Conservation (phyloP, 2,797 vertebrate species). For the Lacerta agilis region DNA sequence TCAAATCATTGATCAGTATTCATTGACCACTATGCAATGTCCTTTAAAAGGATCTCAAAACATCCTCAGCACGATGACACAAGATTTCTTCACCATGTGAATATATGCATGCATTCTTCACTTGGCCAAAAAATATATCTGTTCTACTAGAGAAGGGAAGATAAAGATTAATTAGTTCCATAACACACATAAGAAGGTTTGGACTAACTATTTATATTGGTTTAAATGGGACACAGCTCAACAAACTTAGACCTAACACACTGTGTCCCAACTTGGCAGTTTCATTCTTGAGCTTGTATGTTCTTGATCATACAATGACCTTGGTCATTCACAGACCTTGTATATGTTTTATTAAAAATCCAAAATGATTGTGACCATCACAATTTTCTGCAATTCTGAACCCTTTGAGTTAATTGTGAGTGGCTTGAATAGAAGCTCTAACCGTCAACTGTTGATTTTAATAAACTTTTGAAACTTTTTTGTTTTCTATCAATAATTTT, state of each 20-base stretch:
- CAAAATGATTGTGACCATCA: neutral
- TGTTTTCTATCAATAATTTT: too few relatives aligned
- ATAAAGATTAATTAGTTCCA: neutral
- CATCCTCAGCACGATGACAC: neutral
- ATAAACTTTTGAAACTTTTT: too few relatives aligned
- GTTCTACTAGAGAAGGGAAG: neutral
- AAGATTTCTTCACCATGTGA: neutral
- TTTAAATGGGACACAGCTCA: too few relatives aligned
- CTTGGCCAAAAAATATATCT: neutral
- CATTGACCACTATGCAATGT: neutral
- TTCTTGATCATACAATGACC: neutral
- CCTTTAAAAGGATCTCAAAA: neutral
- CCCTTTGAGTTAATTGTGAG: neutral
- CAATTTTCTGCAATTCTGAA: neutral
- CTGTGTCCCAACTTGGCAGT: neutral
- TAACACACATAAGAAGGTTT: neutral
- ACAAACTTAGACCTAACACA: too few relatives aligned
- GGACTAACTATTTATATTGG: neutral
- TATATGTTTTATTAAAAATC: neutral
- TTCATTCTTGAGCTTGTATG: neutral
- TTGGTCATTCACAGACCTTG: neutral
- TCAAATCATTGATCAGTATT: neutral
- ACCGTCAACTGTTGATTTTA: neutral
- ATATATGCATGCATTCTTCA: neutral
- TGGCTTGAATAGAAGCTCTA: neutral